Evolutionary conservation across 2,113 vertebrate species (phyloP), one percentile per base, ranked within the genome.

Genomic region (Eonycteris spelaea): DNA sequence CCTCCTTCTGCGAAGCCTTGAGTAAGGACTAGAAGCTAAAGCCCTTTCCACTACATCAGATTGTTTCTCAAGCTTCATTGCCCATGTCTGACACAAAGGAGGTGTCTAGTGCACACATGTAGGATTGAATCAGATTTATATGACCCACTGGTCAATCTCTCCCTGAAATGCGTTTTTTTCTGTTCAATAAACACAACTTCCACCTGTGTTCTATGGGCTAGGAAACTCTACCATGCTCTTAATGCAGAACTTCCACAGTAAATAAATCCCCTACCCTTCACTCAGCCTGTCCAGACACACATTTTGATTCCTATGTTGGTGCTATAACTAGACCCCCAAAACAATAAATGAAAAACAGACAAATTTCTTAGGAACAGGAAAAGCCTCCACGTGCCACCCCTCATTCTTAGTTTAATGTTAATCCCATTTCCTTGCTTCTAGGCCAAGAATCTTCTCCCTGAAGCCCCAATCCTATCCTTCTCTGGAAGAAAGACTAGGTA

Each of bases 331-430:
- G 91, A 87, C 16, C n/a, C 67, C 82, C 78, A 88, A 86, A 97
- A 94, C 51, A 89, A 96, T 40, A 95, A 97, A 96, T 96, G 91
- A 94, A 92, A 97, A 95, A 48, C 96, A 97, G 97, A 96, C 61
- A 93, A 67, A 86, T 57, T 48, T 95, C 71, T 97, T 91, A 95
- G 79, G 75, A 92, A 97, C 14, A 96, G 88, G 92, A 97, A 97
- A 96, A 77, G 22, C 63, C 55, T 96, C 89, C 95, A 97, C 40
- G 83, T 93, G 95, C 91, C 95, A 83, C 91, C 91, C 70, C 84
- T 95, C 90, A 70, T 88, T 95, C 95, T 82, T 90, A 71, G 91
- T 91, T 93, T 96, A 96, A 96, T 90, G 86, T 95, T 97, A 97
- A 97, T 97, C 93, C 88, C 65, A 87, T 73, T 96, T 97, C 86